These are phyloP conservation scores for Poecilia gillii DNA, from an alignment of 2,797 vertebrate genomes.

Conservation along the genomic window DNA sequence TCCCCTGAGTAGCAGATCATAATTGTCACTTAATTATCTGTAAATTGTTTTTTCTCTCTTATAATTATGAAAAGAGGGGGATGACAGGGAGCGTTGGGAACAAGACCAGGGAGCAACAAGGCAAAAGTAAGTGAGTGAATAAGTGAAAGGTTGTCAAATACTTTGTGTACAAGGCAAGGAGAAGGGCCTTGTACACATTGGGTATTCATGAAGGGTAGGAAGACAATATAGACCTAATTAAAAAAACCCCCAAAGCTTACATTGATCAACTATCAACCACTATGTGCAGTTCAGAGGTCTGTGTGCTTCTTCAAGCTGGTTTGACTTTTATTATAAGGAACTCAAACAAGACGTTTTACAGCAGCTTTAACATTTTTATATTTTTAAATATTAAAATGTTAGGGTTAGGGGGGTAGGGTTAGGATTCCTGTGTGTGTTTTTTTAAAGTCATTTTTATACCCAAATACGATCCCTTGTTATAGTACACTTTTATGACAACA, in stretches of 20 bases:
- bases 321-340: background rate
- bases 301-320: background rate
- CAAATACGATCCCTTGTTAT: background rate
- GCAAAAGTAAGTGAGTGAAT: conserved; percentile 3
- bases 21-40: conserved; percentile 78
- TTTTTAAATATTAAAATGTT: no score
- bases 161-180: background rate
- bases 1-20: conserved; percentile 64
- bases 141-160: background rate
- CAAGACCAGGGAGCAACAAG: conserved; percentile 17
- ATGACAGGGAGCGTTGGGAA: conserved; percentile 23
- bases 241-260: background rate
- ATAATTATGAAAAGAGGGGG: conserved; percentile 69
- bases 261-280: background rate
- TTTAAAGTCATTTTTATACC: background rate
- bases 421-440: background rate
- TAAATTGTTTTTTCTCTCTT: conserved; percentile 70
- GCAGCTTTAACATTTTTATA: no score
- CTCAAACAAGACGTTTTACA: background rate
- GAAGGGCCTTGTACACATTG: background rate
- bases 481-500: background rate
- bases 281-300: background rate
- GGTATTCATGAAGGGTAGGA: background rate
- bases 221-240: background rate
- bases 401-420: no score